Evolutionary conservation across 2,113 vertebrate species (phyloP).

Genomic region (Pristiophorus japonicus): DNA sequence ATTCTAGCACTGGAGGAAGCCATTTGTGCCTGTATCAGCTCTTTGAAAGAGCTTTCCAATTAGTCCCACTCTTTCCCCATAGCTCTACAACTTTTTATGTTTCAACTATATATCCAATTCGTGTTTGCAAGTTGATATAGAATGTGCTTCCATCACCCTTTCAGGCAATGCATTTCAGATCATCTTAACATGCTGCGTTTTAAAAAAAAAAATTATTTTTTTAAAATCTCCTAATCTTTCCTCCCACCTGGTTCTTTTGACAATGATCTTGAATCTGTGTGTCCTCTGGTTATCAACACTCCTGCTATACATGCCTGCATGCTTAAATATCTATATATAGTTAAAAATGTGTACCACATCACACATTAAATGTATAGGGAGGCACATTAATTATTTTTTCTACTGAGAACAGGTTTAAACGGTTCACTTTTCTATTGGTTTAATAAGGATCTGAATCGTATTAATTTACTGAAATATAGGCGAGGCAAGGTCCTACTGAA

Average conservation of each 20-base stretch:
- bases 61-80: not conserved
- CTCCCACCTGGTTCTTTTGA: not conserved
- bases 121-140: not conserved
- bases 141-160: not conserved
- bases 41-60: not conserved
- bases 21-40: not conserved
- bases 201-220: not conserved
- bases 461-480: not conserved
- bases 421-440: not conserved
- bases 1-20: not conserved
- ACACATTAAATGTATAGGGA: not conserved
- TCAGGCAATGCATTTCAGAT: not conserved
- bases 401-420: not conserved
- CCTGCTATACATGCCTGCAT: no score
- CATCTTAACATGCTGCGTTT: not conserved
- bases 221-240: not conserved
- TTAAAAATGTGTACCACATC: not conserved
- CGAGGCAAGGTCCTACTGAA: not conserved
- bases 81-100: not conserved
- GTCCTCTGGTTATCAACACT: not conserved
- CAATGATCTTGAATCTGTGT: not conserved
- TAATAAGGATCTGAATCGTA: not conserved
- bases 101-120: not conserved
- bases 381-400: no score
- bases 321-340: not conserved